Base-by-base conservation (phyloP, 2,797 vertebrate species). In the Tiaroga cobitis region DNA sequence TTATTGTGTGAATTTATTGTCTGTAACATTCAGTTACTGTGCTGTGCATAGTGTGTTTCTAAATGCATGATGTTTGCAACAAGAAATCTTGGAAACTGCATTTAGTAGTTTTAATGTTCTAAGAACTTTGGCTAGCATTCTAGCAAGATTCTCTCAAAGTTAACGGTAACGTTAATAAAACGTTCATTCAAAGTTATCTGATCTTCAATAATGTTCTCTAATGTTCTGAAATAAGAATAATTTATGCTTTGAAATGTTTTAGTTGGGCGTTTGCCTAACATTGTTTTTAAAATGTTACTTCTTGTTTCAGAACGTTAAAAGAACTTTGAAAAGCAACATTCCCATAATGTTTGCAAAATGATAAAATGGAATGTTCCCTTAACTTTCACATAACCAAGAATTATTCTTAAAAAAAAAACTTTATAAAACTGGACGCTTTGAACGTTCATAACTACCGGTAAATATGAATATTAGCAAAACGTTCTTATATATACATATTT, bases 1-100 rank as follows among this genome's bases (percentile, higher is more conserved):
- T 49, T 83, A 16, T 77, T 75, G 63, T 54, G 21, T 63, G 56
- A 46, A 46, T 73, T 43, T 41, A 43, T 41, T 61, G 39, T 72
- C 13, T 72, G 24, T 26, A 61, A 61, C 54, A 26, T 2, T 26
- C 15, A 61, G 37, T 41, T 61, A 41, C 15, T 41, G 75, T 61
- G 19, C 32, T 56, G 43, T 74, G 2, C n/a, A 49, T 49, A 73
- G 1, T 34, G 73, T 73, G 7, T 54, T 76, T 37, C 19, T 37
- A 76, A 76, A 56, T 54, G 49, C 49, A 46, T 54, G 1, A 76
- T 9, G 49, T 34, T 56, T 34, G 32, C 32, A 56, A 37, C 49
- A 76, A 24, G 1, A 37, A 19, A 39, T 77, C 24, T 59, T n/a
- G 29, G 26, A 65, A 65, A 32, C 15, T 32, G 11, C 21, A 56